A percentile compares a stretch with the other conserved stretches of the same genome.
These are phyloP conservation scores for Chunga burmeisteri DNA, from an alignment of 2,113 vertebrate species.

Conservation along the genomic window DNA sequence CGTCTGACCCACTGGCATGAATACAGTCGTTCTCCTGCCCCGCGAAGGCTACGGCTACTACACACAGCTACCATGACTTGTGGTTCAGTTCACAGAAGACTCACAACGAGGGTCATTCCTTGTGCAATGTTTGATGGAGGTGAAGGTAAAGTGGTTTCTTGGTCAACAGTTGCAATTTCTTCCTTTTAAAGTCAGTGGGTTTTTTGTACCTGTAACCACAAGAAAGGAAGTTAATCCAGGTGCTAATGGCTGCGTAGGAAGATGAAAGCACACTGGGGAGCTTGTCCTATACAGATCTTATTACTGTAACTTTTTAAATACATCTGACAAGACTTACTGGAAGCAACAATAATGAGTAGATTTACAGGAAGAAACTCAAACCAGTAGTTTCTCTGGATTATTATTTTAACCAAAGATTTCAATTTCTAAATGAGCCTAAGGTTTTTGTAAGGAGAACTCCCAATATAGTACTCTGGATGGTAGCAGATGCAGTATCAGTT, in stretches of 20 bases:
- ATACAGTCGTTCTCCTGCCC: background rate
- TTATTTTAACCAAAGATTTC: background rate
- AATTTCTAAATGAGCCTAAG: fast-evolving
- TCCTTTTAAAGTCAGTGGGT: conserved; percentile 98
- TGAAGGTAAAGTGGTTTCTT: conserved; percentile 99
- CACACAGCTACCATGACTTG: conserved; percentile 46
- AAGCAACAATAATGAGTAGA: background rate
- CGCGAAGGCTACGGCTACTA: conserved; percentile 27
- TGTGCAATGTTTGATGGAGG: conserved; percentile 94
- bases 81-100: conserved; percentile 51
- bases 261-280: background rate
- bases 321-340: background rate
- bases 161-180: conserved; percentile 95
- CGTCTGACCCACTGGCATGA: conserved; percentile 9
- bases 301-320: background rate
- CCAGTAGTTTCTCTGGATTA: background rate
- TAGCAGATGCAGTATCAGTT: background rate
- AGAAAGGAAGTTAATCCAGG: background rate
- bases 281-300: background rate
- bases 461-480: background rate
- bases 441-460: background rate
- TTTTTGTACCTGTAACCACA: conserved; percentile 92
- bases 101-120: conserved; percentile 80
- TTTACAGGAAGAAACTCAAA: background rate
- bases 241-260: background rate